These are phyloP conservation scores for Pseudopodoces humilis DNA, from an alignment of 2,113 vertebrate genomes.

Conservation along the genomic window DNA sequence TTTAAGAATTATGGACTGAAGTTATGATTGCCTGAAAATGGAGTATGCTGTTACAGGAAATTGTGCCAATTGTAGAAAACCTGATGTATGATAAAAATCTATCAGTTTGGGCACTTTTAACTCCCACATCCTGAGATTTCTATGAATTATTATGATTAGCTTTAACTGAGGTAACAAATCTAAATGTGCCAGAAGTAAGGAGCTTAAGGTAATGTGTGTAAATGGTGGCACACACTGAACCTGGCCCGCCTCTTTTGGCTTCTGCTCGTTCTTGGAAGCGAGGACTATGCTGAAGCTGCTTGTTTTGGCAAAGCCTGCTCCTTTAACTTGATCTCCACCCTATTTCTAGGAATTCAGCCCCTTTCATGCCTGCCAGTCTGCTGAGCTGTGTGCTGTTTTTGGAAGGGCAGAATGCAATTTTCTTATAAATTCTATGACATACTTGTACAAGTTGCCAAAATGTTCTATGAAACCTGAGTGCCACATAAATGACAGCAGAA, in stretches of 20 bases:
- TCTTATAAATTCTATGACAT: conserved; percentile 32
- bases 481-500: neutral
- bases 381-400: conserved; percentile 41
- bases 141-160: conserved; percentile 10
- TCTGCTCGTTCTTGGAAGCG: neutral
- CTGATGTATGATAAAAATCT: neutral
- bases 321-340: conserved; percentile 61
- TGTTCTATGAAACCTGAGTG: conserved; percentile 17
- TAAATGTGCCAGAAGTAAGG: neutral
- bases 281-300: conserved; percentile 41
- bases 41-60: neutral
- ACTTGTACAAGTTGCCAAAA: neutral
- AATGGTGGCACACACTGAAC: neutral
- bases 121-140: neutral
- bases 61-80: neutral
- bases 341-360: conserved; percentile 57
- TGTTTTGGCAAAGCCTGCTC: conserved; percentile 40
- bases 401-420: conserved; percentile 42
- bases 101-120: neutral
- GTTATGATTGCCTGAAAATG: neutral
- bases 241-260: conserved; percentile 30
- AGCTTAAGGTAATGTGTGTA: neutral
- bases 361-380: conserved; percentile 44
- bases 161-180: conserved; percentile 19
- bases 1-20: conserved; percentile 20